A percentile compares a stretch with the other conserved stretches of the same genome.
phyloP scores from a whole-genome alignment of 2,113 vertebrate genomes.

The Lutjanus erythropterus region DNA sequence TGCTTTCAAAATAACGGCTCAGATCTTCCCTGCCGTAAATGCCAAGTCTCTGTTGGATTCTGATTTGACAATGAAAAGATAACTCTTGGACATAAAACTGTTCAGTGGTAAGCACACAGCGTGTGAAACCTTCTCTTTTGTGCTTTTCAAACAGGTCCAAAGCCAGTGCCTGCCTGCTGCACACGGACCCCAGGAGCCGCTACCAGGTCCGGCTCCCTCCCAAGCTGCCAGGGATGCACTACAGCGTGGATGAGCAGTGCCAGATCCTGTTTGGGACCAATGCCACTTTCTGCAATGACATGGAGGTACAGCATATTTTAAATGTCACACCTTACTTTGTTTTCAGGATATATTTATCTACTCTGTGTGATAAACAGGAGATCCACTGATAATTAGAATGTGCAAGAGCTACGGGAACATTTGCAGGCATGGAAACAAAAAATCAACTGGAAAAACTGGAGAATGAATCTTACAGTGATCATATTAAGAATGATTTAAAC shows the following conservation, averaged over 20 bases:
- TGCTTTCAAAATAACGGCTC: background rate
- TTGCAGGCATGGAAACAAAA: background rate
- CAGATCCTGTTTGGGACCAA: conserved; percentile 98
- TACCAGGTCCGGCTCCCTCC: conserved; percentile 89
- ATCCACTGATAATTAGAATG: background rate
- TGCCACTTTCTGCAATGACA: conserved; percentile 95
- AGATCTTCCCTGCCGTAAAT: background rate
- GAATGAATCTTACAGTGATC: background rate
- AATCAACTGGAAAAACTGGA: background rate
- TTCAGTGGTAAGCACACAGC: background rate
- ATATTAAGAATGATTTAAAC: background rate
- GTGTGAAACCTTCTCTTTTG: background rate
- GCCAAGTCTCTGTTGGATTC: background rate
- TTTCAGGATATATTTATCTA: background rate
- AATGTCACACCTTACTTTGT: background rate
- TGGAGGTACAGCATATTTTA: conserved; percentile 88
- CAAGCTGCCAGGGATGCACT: conserved; percentile 98
- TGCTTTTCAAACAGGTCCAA: conserved; percentile 89
- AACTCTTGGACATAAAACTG: background rate
- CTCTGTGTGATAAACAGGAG: background rate
- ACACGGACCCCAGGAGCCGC: conserved; percentile 91
- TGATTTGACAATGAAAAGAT: background rate
- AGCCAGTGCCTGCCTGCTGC: conserved; percentile 90
- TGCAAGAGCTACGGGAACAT: background rate
- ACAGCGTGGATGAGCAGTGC: conserved; percentile 95